Percentiles rank a stretch among this genome's conserved stretches.
Conservation (phyloP, 2,888 invertebrate species). For the Notocelia uddmanniana region DNA sequence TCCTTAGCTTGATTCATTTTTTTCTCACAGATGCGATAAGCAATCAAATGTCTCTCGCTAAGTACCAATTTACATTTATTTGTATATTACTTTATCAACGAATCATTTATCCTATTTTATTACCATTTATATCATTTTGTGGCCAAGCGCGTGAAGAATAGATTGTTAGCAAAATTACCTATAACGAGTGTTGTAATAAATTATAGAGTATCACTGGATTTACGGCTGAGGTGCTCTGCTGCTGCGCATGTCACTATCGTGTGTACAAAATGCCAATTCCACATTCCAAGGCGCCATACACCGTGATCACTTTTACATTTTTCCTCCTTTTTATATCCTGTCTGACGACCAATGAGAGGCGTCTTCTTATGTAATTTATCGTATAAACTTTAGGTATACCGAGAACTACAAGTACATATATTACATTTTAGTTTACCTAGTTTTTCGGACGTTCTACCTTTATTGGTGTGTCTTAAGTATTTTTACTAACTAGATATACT, state of each 20-base stretch:
- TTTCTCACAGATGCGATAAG: neutral
- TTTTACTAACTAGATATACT: too few relatives aligned
- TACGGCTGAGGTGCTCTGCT: constrained; percentile 56
- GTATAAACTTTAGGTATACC: too few relatives aligned
- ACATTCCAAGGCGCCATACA: constrained; percentile 59
- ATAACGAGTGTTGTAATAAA: constrained; percentile 30
- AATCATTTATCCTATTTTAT: neutral
- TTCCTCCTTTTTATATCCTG: constrained; percentile 22
- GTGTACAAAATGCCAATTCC: constrained; percentile 40
- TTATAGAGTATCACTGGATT: constrained; percentile 50
- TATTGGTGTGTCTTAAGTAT: too few relatives aligned
- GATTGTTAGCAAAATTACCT: constrained; percentile 8
- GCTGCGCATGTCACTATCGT: constrained; percentile 47
- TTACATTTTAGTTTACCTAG: too few relatives aligned
- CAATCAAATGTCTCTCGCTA: neutral
- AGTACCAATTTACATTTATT: too few relatives aligned
- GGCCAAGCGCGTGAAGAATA: neutral
- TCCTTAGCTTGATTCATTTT: neutral
- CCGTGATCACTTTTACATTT: constrained; percentile 47
- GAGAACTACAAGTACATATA: too few relatives aligned
- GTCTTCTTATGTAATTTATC: neutral
- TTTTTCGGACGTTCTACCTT: too few relatives aligned
- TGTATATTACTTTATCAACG: neutral
- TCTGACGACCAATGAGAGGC: neutral
- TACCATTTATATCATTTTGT: neutral